Evolutionary conservation across 2,888 invertebrate genomes (phyloP).

Genomic region (Erpobdella octoculata): DNA sequence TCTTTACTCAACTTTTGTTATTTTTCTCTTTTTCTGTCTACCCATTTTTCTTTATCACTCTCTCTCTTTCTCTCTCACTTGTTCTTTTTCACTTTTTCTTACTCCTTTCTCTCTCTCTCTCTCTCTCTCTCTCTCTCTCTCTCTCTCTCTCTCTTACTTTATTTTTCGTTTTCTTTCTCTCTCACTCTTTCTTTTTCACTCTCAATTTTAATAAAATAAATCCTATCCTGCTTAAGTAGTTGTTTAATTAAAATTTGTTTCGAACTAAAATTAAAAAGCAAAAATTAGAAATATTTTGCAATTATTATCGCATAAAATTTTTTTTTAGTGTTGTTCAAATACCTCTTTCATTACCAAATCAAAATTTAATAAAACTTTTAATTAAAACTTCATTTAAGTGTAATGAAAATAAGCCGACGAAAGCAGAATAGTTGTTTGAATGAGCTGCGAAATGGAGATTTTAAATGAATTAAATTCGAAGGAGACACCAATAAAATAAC

Average conservation of each 20-base stretch:
- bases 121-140: background rate
- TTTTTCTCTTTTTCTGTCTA: background rate
- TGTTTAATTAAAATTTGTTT: no score
- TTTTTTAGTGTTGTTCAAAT: no score
- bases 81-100: background rate
- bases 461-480: no score
- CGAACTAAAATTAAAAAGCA: no score
- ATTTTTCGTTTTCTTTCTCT: background rate
- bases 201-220: no score
- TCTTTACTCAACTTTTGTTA: background rate
- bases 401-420: background rate
- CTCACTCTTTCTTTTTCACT: background rate
- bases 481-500: no score
- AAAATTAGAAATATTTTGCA: no score
- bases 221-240: no score
- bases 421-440: background rate
- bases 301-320: no score
- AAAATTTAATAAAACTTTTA: no score
- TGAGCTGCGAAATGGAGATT: no score
- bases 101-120: background rate
- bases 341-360: no score
- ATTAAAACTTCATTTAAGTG: background rate
- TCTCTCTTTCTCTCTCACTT: background rate
- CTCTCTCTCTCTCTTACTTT: slow-evolving; percentile 1
- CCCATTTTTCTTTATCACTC: background rate